Percentiles rank a stretch among this genome's conserved stretches.
Conservation (phyloP, 2,113 vertebrate genomes). For the Syrrhaptes paradoxus region DNA sequence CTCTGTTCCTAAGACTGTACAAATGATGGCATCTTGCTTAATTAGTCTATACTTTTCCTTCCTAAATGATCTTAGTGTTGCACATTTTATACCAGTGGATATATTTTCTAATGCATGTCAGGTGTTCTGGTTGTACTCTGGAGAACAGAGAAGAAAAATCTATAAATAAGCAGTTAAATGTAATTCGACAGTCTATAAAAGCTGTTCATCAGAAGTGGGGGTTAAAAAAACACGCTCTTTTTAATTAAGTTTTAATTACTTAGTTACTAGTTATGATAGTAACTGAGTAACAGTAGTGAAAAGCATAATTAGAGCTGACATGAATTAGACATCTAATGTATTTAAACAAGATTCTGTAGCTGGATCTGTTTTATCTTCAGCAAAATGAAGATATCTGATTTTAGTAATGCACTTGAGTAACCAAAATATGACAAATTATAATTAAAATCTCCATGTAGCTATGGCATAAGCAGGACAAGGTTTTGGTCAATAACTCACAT, state of each 20-base stretch:
- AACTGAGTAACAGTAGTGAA: neutral
- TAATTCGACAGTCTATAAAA: neutral
- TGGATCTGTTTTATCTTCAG: neutral
- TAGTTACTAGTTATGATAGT: neutral
- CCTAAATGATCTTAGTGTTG: neutral
- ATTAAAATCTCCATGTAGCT: neutral
- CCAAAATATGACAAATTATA: neutral
- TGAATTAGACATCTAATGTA: neutral
- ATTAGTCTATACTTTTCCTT: neutral
- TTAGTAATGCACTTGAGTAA: neutral
- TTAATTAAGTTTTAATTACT: neutral
- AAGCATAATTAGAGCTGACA: neutral
- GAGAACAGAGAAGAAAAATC: neutral
- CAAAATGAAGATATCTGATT: neutral
- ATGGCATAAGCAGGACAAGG: neutral
- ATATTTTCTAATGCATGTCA: neutral
- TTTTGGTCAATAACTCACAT: neutral
- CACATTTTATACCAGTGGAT: neutral
- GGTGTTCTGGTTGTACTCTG: neutral
- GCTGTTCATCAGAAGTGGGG: neutral
- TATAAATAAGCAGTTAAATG: neutral
- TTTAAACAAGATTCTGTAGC: neutral
- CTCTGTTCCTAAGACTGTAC: neutral
- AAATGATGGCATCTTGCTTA: neutral
- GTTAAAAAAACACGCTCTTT: neutral